These are phyloP conservation scores for Propsilocerus akamusi DNA, from an alignment of 1,140 invertebrate species.

Conservation along the genomic window DNA sequence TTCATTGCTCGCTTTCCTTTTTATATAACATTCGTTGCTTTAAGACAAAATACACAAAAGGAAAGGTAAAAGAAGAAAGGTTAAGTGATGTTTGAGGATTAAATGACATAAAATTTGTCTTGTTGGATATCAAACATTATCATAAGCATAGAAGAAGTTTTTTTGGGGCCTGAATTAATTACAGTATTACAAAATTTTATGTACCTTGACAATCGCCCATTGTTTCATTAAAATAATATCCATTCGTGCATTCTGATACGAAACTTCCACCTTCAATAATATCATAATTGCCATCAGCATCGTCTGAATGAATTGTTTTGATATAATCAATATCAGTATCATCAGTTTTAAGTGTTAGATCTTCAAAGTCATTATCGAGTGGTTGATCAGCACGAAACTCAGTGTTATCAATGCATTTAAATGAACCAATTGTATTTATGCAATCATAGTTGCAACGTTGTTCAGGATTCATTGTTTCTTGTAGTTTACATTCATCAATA, in stretches of 20 bases:
- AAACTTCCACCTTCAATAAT: background rate
- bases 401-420: constrained; percentile 20
- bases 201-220: constrained; percentile 7
- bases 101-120: too few species aligned
- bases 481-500: constrained; percentile 37
- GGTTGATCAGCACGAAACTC: constrained; percentile 19
- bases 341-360: background rate
- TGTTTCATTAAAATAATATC: constrained; percentile 1
- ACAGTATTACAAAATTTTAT: too few species aligned
- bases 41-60: too few species aligned
- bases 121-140: too few species aligned
- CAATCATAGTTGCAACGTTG: constrained; percentile 27
- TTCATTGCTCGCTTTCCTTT: too few species aligned
- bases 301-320: background rate
- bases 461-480: constrained; percentile 22
- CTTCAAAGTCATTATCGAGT: constrained; percentile 10
- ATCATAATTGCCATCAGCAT: background rate
- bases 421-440: constrained; percentile 31
- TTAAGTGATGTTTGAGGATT: too few species aligned
- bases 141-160: too few species aligned
- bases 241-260: constrained; percentile 2
- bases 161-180: too few species aligned
- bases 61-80: too few species aligned
- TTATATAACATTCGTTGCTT: too few species aligned
- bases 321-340: background rate